phyloP scores from a whole-genome alignment of 2,113 vertebrate species.

The Nyctereutes procyonoides region DNA sequence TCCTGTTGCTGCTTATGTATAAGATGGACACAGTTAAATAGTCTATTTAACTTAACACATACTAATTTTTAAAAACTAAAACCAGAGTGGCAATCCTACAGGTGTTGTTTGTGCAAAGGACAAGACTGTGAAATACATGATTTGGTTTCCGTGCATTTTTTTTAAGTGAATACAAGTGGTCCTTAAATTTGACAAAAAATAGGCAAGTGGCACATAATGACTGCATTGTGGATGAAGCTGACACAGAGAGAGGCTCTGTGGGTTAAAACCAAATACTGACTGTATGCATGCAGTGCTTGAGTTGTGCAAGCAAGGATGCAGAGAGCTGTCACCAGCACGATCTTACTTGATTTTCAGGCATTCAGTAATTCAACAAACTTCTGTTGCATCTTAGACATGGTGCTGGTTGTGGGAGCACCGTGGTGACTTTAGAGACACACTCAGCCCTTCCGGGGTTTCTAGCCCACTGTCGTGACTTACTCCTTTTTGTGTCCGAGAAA shows the following conservation, averaged over 20 bases:
- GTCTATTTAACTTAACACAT: background rate
- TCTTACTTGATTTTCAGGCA: background rate
- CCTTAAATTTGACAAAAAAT: background rate
- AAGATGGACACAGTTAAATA: background rate
- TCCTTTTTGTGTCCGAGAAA: background rate
- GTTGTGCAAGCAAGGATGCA: background rate
- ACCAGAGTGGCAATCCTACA: background rate
- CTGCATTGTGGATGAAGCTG: background rate
- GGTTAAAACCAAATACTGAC: background rate
- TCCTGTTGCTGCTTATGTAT: fast-evolving
- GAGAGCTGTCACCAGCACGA: background rate
- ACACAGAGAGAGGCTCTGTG: background rate
- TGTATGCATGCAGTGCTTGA: background rate
- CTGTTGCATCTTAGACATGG: fast-evolving
- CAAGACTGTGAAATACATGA: background rate
- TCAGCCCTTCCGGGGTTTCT: background rate
- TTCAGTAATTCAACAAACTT: background rate
- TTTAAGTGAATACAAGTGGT: background rate
- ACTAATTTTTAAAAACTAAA: background rate
- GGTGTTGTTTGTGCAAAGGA: background rate
- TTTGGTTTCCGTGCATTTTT: background rate
- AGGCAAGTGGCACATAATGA: background rate
- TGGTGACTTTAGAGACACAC: background rate
- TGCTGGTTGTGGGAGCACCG: background rate
- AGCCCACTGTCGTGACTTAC: background rate